Conservation (phyloP, 1,140 invertebrate genomes). For the Diachasma alloeum region DNA sequence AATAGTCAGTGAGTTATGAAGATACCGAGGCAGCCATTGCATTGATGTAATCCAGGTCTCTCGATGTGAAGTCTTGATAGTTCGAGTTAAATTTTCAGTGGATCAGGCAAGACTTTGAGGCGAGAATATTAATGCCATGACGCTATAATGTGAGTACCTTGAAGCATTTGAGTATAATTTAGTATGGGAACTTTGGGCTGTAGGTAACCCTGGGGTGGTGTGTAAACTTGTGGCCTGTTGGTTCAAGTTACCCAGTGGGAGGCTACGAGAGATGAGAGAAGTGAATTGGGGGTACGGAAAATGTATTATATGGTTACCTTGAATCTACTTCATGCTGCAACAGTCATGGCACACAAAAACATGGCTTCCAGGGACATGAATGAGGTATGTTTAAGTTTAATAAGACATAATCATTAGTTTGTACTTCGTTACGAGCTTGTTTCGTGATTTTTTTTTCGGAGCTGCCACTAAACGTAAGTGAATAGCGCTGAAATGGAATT, state of each 20-base stretch:
- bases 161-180: background rate
- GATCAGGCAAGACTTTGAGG: background rate
- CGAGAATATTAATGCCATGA: background rate
- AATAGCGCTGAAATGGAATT: background rate
- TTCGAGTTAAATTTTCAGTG: background rate
- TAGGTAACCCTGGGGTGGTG: background rate
- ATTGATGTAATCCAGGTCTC: background rate
- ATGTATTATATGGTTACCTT: background rate
- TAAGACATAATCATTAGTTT: background rate
- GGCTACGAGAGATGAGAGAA: background rate
- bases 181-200: background rate
- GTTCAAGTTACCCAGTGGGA: conserved; percentile 2
- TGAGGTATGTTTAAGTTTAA: background rate
- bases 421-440: background rate
- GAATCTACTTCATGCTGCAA: background rate
- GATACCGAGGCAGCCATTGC: background rate
- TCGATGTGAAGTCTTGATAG: background rate
- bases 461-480: too few species aligned
- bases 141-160: background rate
- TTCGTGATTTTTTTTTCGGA: background rate
- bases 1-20: background rate
- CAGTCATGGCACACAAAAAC: background rate
- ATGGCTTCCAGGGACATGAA: background rate
- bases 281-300: background rate
- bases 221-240: conserved; percentile 2